A percentile compares a stretch with the other conserved stretches of the same genome.
These are phyloP conservation scores for Allobates femoralis DNA, from an alignment of 2,797 vertebrate species.

Conservation along the genomic window DNA sequence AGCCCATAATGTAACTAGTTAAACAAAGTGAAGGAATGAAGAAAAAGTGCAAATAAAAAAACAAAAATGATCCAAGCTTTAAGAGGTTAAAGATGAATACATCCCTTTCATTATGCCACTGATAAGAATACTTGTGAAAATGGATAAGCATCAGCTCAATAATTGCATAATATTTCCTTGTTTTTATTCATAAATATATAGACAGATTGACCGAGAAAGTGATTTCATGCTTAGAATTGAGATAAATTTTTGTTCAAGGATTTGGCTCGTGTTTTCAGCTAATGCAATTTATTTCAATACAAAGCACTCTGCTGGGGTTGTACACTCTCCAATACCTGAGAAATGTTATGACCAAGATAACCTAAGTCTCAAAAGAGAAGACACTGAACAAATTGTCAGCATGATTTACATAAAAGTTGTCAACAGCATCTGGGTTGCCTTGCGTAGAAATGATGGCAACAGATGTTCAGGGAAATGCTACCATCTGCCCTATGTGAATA, in stretches of 20 bases:
- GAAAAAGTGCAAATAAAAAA: no score
- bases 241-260: conserved; percentile 35
- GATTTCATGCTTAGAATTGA: conserved; percentile 2
- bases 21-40: no score
- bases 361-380: conserved; percentile 74
- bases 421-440: conserved; percentile 77
- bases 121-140: no score
- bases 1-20: no score
- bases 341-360: conserved; percentile 71
- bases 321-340: conserved; percentile 65
- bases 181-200: not conserved
- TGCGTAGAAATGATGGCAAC: conserved; percentile 77
- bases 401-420: conserved; percentile 75
- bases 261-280: conserved; percentile 66
- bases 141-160: no score
- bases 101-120: no score
- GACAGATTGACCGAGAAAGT: not conserved
- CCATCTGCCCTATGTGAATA: conserved; percentile 75
- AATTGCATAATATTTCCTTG: no score
- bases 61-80: no score
- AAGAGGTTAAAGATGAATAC: no score
- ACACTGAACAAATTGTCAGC: conserved; percentile 77
- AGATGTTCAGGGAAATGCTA: conserved; percentile 77
- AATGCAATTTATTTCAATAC: conserved; percentile 65
- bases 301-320: conserved; percentile 64